Evolutionary conservation across 2,797 vertebrate species (phyloP).

Genomic region (Loriculus beryllinus): DNA sequence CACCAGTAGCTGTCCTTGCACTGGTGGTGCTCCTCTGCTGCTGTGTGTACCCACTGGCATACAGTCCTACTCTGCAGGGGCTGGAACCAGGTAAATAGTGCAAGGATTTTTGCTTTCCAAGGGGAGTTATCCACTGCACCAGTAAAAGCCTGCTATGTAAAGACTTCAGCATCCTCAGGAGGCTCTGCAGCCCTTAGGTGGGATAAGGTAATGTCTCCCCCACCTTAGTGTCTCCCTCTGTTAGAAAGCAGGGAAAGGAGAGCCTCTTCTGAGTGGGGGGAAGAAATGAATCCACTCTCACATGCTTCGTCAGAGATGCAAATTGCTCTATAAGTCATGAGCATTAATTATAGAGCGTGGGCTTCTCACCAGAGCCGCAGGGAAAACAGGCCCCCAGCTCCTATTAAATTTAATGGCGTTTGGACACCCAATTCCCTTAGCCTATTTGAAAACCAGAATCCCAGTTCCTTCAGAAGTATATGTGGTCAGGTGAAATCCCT

Average conservation of each 20-base stretch:
- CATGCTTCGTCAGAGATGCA: neutral
- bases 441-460: slow-evolving; percentile 50
- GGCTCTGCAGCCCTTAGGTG: neutral
- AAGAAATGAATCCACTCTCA: neutral
- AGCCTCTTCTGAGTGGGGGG: neutral
- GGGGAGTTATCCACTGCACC: neutral
- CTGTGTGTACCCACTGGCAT: accelerated
- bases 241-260: neutral
- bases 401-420: slow-evolving; percentile 56
- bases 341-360: slow-evolving; percentile 46
- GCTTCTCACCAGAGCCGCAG: neutral
- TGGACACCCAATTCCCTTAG: slow-evolving; percentile 58
- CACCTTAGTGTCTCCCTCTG: neutral
- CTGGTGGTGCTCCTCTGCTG: neutral
- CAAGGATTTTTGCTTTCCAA: neutral
- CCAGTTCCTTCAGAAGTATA: neutral
- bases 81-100: neutral
- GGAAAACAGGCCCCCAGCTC: slow-evolving; percentile 21
- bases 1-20: neutral
- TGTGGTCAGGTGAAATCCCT: slow-evolving; percentile 1
- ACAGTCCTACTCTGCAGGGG: accelerated
- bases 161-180: neutral
- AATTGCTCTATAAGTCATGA: slow-evolving; percentile 26
- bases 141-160: neutral
- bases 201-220: neutral